Base-by-base conservation (phyloP, 2,888 invertebrate genomes). In the Anagyrus pseudococci region DNA sequence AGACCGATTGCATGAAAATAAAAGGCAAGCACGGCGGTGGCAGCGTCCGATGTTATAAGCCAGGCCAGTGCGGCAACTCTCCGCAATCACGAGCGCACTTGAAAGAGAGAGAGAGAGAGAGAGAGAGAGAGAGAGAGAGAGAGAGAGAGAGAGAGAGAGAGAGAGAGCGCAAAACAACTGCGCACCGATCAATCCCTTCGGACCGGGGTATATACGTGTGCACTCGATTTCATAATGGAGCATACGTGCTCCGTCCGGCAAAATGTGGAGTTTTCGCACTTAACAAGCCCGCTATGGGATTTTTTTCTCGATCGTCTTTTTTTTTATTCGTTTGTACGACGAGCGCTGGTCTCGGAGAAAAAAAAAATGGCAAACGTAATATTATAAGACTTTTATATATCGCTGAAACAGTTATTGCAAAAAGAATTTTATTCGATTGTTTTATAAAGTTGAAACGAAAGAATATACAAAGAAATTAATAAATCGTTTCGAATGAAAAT, bases 201-300 rank as follows among this genome's bases (percentile, higher is more conserved):
- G 6, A 2, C 33, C 33, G 33, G 13, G 2, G 33, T 37, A 15
- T 37, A 8, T 37, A 6, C 8, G 25, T 20, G 19, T 29, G 15
- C 33, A 53, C 43, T 59, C 55, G 56, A 59, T 56, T 56, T 47
- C 56, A 44, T 57, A 52, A 56, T 46, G 25, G 46, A 63, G 25
- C 15, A 17, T 47, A 48, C 43, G 49, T 44, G 46, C n/a, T n/a
- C n/a, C 19, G n/a, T 29, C 41, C 55, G n/a, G 33, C 56, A 37
- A 59, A 64, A 50, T 33, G 37, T 41, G 52, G 47, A 60, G 50
- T 52, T 57, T 64, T 64, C 40, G 50, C 47, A 52, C 56, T 57
- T 52, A 56, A 64, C 52, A 19, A 64, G 53, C 48, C 7, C 20
- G 48, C 48, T 43, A 43, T 43, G 43, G 48, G 33, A 53, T 41